These are phyloP conservation scores for Ochlodes sylvanus DNA, from an alignment of 2,888 invertebrate genomes.

Conservation along the genomic window DNA sequence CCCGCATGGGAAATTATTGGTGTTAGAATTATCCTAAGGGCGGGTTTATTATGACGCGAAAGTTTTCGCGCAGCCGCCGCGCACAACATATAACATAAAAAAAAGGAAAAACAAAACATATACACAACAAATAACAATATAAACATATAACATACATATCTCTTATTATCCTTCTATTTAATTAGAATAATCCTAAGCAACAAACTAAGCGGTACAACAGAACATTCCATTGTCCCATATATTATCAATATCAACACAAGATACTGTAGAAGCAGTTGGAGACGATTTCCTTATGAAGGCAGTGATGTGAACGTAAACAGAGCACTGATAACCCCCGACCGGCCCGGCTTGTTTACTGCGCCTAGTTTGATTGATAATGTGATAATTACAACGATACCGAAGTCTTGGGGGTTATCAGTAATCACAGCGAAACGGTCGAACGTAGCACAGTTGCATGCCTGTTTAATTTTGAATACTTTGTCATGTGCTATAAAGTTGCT, in stretches of 20 bases:
- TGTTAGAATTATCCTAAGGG: no score
- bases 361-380: slow-evolving; percentile 72
- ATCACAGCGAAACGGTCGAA: slow-evolving; percentile 47
- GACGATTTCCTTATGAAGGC: slow-evolving; percentile 60
- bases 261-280: slow-evolving; percentile 41
- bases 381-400: slow-evolving; percentile 55
- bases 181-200: neutral
- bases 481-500: neutral
- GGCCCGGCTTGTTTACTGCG: slow-evolving; percentile 61
- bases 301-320: slow-evolving; percentile 44
- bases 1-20: no score
- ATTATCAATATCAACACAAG: slow-evolving; percentile 7
- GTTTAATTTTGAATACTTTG: slow-evolving; percentile 41
- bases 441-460: slow-evolving; percentile 46
- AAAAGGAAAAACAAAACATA: no score
- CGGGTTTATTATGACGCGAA: no score
- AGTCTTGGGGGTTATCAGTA: slow-evolving; percentile 61
- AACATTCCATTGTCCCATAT: slow-evolving; percentile 23
- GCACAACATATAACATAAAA: no score
- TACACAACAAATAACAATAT: no score
- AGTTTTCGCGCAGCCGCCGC: no score
- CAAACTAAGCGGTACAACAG: neutral
- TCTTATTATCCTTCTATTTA: no score
- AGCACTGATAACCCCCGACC: slow-evolving; percentile 29
- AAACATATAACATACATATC: no score